Evolutionary conservation across 2,797 vertebrate species (phyloP).

Genomic region (Chelon labrosus): DNA sequence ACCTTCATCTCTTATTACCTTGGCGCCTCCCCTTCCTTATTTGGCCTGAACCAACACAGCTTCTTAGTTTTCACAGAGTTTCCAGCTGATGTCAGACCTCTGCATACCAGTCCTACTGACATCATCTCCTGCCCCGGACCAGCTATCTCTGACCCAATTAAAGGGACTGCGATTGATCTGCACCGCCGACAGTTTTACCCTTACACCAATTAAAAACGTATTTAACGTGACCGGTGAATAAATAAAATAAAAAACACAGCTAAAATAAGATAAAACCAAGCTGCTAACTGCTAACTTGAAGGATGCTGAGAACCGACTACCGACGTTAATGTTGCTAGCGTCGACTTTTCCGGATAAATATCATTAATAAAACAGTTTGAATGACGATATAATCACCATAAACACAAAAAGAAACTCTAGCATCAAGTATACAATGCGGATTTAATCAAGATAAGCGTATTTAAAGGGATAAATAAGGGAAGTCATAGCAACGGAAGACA

Average conservation of each 20-base stretch:
- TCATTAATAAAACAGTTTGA: not conserved
- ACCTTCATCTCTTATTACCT: conserved; percentile 4
- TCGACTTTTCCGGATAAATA: not conserved
- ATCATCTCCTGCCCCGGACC: conserved; percentile 69
- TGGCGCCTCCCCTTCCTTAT: conserved; percentile 71
- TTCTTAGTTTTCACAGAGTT: conserved; percentile 50
- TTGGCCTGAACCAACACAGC: conserved; percentile 70
- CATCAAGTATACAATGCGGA: accelerated
- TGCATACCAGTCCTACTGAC: conserved; percentile 80
- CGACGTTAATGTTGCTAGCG: not conserved
- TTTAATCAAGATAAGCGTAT: too few relatives aligned
- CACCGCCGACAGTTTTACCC: not conserved
- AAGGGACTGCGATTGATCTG: conserved; percentile 44
- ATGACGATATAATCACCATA: not conserved
- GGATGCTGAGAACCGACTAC: conserved; percentile 1
- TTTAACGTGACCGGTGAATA: too few relatives aligned
- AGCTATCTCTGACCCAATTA: conserved; percentile 56
- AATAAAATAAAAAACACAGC: not conserved
- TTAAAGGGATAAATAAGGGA: not conserved
- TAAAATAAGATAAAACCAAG: not conserved
- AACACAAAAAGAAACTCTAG: not conserved
- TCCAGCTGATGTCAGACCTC: conserved; percentile 74
- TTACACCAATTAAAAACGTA: not conserved
- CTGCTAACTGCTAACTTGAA: not conserved
- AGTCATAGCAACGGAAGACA: not conserved